A percentile compares a stretch with the other conserved stretches of the same genome.
These are phyloP conservation scores for Meles meles DNA, from an alignment of 2,113 vertebrate genomes.

Conservation along the genomic window DNA sequence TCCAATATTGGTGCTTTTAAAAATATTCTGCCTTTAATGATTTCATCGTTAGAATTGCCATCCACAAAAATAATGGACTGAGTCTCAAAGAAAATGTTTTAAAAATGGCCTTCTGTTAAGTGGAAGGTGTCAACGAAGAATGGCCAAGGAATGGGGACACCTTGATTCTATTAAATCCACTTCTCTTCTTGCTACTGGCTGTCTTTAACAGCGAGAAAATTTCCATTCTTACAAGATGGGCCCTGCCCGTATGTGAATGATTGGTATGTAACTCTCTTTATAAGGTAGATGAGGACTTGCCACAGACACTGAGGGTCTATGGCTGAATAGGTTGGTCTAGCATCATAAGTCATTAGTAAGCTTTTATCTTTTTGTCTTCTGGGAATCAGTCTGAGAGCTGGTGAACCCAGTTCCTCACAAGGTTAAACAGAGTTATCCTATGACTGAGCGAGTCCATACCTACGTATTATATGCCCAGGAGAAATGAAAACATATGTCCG, in stretches of 20 bases:
- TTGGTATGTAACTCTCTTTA: background rate
- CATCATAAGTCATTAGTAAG: background rate
- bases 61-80: background rate
- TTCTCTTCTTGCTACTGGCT: background rate
- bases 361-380: background rate
- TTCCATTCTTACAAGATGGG: background rate
- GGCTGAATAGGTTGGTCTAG: background rate
- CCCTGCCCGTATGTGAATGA: background rate
- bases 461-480: background rate
- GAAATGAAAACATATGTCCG: background rate
- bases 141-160: background rate
- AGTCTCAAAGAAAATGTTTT: background rate
- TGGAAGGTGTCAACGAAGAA: background rate
- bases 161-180: background rate
- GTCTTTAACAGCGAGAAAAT: background rate
- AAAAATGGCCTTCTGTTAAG: background rate
- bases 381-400: background rate
- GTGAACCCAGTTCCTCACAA: background rate
- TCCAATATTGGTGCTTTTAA: background rate
- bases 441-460: background rate
- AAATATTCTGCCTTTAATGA: background rate
- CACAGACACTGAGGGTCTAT: background rate
- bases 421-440: background rate
- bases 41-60: background rate
- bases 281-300: background rate